Conservation (phyloP, 2,113 vertebrate species). For the Sinocyclocheilus anshuiensis region DNA sequence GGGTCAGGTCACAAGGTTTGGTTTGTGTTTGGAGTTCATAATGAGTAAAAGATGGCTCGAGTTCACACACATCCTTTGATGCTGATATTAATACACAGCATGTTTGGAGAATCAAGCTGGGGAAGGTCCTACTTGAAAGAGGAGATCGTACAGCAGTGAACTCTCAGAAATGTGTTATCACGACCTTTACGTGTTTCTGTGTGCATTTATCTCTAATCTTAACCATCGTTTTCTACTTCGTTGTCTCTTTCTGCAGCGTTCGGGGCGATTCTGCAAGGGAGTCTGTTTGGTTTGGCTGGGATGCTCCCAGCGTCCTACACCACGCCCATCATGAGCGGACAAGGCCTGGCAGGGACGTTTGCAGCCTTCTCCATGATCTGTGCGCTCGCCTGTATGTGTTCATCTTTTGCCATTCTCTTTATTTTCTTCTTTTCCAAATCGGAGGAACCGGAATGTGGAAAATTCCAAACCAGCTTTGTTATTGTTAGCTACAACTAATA, state of each 20-base stretch:
- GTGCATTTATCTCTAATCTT: neutral
- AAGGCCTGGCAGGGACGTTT: constrained; percentile 91
- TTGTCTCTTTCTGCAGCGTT: constrained; percentile 76
- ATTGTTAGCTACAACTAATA: neutral
- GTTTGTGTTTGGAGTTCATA: constrained; percentile 49
- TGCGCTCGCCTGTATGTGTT: constrained; percentile 81
- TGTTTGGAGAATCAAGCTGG: constrained; percentile 29
- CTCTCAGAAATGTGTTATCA: constrained; percentile 2
- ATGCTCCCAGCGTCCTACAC: constrained; percentile 91
- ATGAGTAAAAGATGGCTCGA: constrained; percentile 26
- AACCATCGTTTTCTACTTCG: neutral
- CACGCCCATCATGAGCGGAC: constrained; percentile 95
- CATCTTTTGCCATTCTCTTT: neutral
- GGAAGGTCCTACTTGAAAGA: constrained; percentile 31
- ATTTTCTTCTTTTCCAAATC: neutral
- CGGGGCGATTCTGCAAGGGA: constrained; percentile 90
- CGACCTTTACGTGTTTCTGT: neutral
- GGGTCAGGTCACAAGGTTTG: constrained; percentile 34
- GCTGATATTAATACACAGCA: constrained; percentile 49
- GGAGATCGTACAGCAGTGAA: neutral
- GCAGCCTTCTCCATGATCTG: constrained; percentile 94
- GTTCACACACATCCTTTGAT: constrained; percentile 59
- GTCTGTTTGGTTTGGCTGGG: constrained; percentile 91
- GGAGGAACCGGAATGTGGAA: neutral
- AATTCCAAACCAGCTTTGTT: neutral